Evolutionary conservation across 2,113 vertebrate genomes (phyloP).

Genomic region (Catharus bicknelli): DNA sequence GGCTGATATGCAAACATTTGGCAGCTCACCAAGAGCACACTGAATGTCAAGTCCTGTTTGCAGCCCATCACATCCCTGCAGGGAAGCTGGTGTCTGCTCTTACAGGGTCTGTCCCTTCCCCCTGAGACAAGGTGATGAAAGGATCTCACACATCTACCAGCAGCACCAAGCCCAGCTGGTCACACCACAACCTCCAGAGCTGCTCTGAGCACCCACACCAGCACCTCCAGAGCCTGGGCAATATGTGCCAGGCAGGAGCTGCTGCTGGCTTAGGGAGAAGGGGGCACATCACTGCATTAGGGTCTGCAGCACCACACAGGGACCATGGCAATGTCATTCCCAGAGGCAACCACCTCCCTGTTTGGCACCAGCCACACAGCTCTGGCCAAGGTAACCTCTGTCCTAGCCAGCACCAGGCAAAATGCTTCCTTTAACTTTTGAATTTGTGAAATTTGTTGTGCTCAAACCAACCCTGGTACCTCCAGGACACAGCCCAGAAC

Average conservation of each 20-base stretch:
- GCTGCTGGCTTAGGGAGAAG: not conserved
- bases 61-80: not conserved
- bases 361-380: not conserved
- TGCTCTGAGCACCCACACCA: not conserved
- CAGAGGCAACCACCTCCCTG: not conserved
- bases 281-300: not conserved
- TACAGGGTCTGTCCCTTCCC: not conserved
- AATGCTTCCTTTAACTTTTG: not conserved
- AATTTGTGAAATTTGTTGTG: not conserved
- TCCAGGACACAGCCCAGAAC: not conserved
- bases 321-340: not conserved
- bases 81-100: not conserved
- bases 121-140: not conserved
- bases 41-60: not conserved
- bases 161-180: not conserved
- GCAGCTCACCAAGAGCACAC: conserved; percentile 2
- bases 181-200: not conserved
- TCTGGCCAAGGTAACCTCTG: not conserved
- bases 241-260: rapidly evolving
- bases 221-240: not conserved
- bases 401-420: not conserved
- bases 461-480: not conserved
- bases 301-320: not conserved
- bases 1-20: conserved; percentile 20
- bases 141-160: not conserved